phyloP scores from a whole-genome alignment of 2,113 vertebrate genomes.

The Catharus minimus region DNA sequence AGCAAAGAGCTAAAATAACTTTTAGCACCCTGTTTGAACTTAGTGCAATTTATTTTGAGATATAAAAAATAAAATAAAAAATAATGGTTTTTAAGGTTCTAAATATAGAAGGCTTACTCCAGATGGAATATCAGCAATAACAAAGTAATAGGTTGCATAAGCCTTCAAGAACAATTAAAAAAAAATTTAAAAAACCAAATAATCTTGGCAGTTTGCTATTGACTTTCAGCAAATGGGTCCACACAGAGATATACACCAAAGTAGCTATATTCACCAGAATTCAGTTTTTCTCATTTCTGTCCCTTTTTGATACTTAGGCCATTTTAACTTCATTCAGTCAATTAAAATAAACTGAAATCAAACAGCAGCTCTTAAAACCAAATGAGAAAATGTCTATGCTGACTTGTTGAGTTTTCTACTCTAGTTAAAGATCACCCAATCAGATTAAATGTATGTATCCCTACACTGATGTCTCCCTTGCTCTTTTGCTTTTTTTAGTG shows the following conservation, averaged over 20 bases:
- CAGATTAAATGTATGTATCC: not conserved
- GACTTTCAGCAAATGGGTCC: not conserved
- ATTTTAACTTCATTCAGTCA: not conserved
- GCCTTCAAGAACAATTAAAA: not conserved
- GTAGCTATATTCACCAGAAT: not conserved
- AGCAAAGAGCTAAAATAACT: not conserved
- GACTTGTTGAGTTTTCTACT: not conserved
- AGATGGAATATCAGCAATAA: not conserved
- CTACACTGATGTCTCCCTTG: not conserved
- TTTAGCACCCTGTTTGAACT: not conserved
- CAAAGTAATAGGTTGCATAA: not conserved
- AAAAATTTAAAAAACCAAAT: not conserved
- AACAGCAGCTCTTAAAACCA: not conserved
- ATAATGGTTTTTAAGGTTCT: not conserved
- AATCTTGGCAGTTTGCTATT: not conserved
- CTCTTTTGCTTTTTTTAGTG: not conserved
- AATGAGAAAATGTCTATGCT: not conserved
- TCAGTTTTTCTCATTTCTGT: not conserved
- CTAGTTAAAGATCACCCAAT: not conserved
- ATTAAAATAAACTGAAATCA: not conserved
- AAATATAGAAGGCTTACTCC: not conserved
- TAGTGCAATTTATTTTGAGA: not conserved
- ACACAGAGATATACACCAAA: not conserved
- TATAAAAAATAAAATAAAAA: not conserved
- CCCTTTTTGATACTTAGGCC: not conserved